These are phyloP conservation scores for Lasioglossum oenotherae DNA, from an alignment of 2,888 invertebrate species.

Conservation along the genomic window DNA sequence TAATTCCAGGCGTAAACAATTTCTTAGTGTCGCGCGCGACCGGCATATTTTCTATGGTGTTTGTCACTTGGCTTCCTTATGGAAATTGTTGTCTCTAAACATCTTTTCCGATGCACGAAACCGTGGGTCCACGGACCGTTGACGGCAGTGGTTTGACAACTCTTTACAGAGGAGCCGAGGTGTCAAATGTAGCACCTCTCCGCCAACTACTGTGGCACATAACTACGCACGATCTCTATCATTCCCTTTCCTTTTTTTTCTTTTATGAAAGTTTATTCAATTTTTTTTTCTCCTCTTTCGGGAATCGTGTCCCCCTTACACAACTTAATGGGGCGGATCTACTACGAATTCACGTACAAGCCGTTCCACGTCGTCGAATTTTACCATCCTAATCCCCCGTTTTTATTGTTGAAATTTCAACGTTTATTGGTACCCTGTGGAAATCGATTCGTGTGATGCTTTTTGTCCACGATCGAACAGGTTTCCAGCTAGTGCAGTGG, in stretches of 20 bases:
- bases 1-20: constrained; percentile 66
- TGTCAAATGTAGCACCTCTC: constrained; percentile 82
- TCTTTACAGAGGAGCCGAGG: constrained; percentile 72
- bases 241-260: constrained; percentile 41
- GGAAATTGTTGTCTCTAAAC: constrained; percentile 61
- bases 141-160: constrained; percentile 75
- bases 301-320: constrained; percentile 12
- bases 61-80: constrained; percentile 61
- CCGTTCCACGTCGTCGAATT: not conserved
- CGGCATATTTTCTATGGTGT: constrained; percentile 50
- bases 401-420: not conserved
- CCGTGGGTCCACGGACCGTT: constrained; percentile 56
- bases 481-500: not conserved
- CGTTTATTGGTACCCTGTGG: constrained; percentile 66
- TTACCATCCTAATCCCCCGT: not conserved
- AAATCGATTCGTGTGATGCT: not conserved
- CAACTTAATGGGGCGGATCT: constrained; percentile 8
- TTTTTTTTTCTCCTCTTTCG: not conserved
- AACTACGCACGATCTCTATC: constrained; percentile 74
- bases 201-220: constrained; percentile 81
- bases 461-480: not conserved
- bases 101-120: constrained; percentile 43
- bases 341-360: constrained; percentile 14
- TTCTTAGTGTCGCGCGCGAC: constrained; percentile 49
- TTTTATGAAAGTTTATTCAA: constrained; percentile 57